Evolutionary conservation across 2,797 vertebrate genomes (phyloP), one percentile per base, ranked within the genome.

Genomic region (Champsocephalus esox): DNA sequence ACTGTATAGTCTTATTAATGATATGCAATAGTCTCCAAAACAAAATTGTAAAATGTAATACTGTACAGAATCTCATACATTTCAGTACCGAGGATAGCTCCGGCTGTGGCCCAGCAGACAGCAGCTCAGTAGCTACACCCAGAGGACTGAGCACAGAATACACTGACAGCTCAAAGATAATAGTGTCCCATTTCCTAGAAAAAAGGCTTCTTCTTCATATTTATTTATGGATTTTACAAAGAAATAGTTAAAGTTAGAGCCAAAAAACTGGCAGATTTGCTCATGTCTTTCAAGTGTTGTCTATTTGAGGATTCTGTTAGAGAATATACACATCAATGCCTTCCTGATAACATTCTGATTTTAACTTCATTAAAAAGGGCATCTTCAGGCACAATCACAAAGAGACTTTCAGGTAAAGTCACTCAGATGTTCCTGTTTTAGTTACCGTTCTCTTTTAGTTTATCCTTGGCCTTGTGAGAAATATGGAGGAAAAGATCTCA

Each of bases 31-130:
- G 5, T 43, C 9, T 41, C 41, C 0, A 43, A 54, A 46, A 17
- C 12, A 2, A 24, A 2, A 4, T 21, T 60, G 38, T 57, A 10
- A n/a, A 52, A 45, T 1, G 3, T 2, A 16, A 4, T 50, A 1
- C 41, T 21, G 3, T 3, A 13, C 41, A 61, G 28, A 5, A 6
- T 13, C 6, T 21, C 12, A 13, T 19, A 34, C 32, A 21, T 45
- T 82, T 89, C 79, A 83, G 84, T 24, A 92, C 87, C 61, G 1
- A 0, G 84, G 86, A 84, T 76, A 92, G 89, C 74, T 77, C 73
- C 24, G 14, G 2, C 9, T 17, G 49, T 4, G 12, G 8, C 0
- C 0, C 17, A 43, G 55, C 59, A 34, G 12, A 46, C 13, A 16
- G 48, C 55, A 50, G 83, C 75, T 62, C 81, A 55, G 48, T 82